Conservation (phyloP, 2,888 invertebrate genomes). For the Abrostola triplasia region DNA sequence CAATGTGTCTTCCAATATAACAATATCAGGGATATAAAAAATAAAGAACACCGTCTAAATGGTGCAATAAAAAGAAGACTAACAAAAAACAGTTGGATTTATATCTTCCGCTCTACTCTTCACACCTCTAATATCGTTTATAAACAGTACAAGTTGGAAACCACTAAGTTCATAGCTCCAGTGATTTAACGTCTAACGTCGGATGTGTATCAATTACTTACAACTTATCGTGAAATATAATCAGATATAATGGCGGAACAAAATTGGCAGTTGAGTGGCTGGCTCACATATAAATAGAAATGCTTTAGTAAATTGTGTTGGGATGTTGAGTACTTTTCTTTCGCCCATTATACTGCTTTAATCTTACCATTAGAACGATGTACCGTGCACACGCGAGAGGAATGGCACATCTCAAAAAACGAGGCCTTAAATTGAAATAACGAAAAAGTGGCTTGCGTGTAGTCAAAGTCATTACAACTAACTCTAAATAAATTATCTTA, state of each 20-base stretch:
- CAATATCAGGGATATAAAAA: constrained; percentile 1
- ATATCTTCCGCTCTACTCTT: constrained; percentile 50
- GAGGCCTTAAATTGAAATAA: background rate
- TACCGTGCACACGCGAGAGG: background rate
- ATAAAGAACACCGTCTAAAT: constrained; percentile 35
- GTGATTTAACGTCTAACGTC: constrained; percentile 42
- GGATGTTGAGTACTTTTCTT: constrained; percentile 3
- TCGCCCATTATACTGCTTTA: constrained; percentile 11
- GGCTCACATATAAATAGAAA: constrained; percentile 32
- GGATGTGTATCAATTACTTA: constrained; percentile 49
- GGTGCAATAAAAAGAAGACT: constrained; percentile 33
- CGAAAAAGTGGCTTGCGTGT: background rate
- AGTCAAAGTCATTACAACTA: constrained; percentile 4
- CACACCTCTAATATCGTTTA: constrained; percentile 33
- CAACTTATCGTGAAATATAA: constrained; percentile 48
- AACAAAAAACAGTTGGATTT: constrained; percentile 44
- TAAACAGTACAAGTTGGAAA: constrained; percentile 19
- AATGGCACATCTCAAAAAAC: background rate
- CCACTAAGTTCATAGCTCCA: constrained; percentile 34
- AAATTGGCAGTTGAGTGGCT: constrained; percentile 43
- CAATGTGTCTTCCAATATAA: constrained; percentile 1
- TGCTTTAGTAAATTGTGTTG: constrained; percentile 38
- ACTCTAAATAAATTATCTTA: constrained; percentile 8
- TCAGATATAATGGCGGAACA: constrained; percentile 34
- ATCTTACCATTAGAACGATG: constrained; percentile 16